Evolutionary conservation across 2,888 invertebrate species (phyloP).

Genomic region (Chalcosyrphus nemorum): DNA sequence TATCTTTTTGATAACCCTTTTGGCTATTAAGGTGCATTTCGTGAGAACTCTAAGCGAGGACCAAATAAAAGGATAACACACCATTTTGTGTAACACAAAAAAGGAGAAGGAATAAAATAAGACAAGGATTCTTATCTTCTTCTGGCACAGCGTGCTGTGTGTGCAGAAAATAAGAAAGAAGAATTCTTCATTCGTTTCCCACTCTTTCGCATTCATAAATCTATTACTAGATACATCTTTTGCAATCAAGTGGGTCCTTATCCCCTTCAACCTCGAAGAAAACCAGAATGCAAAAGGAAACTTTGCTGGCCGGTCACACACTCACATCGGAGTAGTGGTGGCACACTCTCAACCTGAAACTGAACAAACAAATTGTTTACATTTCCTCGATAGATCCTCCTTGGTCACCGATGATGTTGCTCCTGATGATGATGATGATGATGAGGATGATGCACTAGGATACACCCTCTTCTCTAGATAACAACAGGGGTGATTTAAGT

Average conservation of each 20-base stretch:
- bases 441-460: constrained; percentile 44
- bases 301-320: constrained; percentile 19
- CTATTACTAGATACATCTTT: constrained; percentile 71
- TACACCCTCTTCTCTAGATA: constrained; percentile 38
- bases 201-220: constrained; percentile 66
- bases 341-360: constrained; percentile 40
- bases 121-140: constrained; percentile 61
- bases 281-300: constrained; percentile 9
- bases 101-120: too few relatives aligned
- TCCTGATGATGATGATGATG: constrained; percentile 20
- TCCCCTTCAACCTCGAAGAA: constrained; percentile 50
- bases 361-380: constrained; percentile 67
- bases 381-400: constrained; percentile 62
- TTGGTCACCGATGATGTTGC: constrained; percentile 53
- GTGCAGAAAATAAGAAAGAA: constrained; percentile 30
- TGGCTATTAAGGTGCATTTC: constrained; percentile 70
- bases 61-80: constrained; percentile 58
- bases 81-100: constrained; percentile 49
- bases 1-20: constrained; percentile 64
- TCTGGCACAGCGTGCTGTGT: constrained; percentile 20
- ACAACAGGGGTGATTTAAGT: constrained; percentile 29
- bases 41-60: constrained; percentile 51
- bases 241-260: constrained; percentile 69
- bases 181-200: constrained; percentile 31
- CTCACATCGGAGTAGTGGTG: neutral